Conservation (phyloP, 2,888 invertebrate genomes). For the Hartigia nigra region DNA sequence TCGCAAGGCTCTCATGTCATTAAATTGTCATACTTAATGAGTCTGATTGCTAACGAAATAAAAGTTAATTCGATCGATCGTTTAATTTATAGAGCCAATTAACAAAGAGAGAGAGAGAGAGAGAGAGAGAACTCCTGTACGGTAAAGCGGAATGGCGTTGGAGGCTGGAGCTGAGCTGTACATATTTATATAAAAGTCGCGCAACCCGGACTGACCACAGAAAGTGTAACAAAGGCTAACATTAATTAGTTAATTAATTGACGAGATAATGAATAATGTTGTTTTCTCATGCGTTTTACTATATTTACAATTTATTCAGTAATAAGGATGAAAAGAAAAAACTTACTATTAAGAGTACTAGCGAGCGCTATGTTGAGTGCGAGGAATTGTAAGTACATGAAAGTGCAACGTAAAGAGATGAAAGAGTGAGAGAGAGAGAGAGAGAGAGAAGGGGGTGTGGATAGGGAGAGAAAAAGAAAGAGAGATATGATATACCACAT, state of each 20-base stretch:
- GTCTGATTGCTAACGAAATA: not conserved
- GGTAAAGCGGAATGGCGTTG: not conserved
- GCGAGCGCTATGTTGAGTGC: conserved; percentile 42
- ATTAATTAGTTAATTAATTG: conserved; percentile 47
- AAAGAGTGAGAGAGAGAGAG: conserved; percentile 23
- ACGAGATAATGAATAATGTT: conserved; percentile 50
- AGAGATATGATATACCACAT: conserved; percentile 15
- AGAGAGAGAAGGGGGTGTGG: conserved; percentile 8
- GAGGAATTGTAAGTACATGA: conserved; percentile 47
- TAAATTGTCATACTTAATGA: not conserved
- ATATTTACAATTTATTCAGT: conserved; percentile 55
- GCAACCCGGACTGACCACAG: conserved; percentile 47
- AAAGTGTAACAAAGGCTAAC: conserved; percentile 52
- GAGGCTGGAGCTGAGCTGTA: conserved; percentile 45
- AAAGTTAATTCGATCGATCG: not conserved
- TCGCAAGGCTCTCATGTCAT: not conserved
- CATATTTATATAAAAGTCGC: conserved; percentile 45
- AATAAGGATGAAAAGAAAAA: conserved; percentile 44
- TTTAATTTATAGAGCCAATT: not conserved
- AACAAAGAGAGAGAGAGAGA: conserved; percentile 1
- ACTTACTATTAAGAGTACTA: conserved; percentile 45
- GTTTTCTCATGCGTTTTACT: conserved; percentile 53
- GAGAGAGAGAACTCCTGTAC: not conserved
- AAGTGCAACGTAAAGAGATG: conserved; percentile 16
- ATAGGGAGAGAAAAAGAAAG: conserved; percentile 10